Percentiles rank a stretch among this genome's conserved stretches.
Conservation (phyloP, 2,113 vertebrate genomes). For the Melanerpes formicivorus region DNA sequence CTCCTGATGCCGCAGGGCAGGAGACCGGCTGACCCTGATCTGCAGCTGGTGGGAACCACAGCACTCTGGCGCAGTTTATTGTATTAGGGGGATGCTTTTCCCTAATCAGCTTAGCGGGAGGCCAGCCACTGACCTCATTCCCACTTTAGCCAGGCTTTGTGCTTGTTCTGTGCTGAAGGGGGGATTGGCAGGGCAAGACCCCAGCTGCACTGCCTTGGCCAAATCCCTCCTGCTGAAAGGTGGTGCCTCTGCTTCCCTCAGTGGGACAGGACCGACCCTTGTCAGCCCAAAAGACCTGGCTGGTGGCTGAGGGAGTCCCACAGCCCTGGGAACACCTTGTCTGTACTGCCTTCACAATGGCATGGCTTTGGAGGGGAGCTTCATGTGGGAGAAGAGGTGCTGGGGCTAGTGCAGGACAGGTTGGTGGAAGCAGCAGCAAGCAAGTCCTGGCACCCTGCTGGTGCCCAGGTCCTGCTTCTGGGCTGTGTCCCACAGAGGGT, state of each 20-base stretch:
- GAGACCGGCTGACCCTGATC: neutral
- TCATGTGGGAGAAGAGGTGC: neutral
- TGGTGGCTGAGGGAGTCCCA: neutral
- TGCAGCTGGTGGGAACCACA: neutral
- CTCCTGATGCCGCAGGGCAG: accelerated
- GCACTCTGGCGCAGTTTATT: neutral
- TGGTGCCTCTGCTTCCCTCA: neutral
- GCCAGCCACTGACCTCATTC: constrained; percentile 50
- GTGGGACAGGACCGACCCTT: neutral
- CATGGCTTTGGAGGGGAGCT: neutral
- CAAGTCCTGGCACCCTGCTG: neutral
- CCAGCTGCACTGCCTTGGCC: accelerated
- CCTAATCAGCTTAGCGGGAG: constrained; percentile 56
- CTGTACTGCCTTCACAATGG: neutral
- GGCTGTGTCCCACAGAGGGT: neutral
- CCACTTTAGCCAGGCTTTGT: constrained; percentile 31
- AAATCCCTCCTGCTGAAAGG: neutral
- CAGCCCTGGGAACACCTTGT: neutral
- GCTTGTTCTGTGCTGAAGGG: neutral
- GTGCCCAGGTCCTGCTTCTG: neutral
- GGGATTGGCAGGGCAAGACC: neutral
- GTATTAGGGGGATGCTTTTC: constrained; percentile 39
- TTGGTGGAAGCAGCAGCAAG: neutral
- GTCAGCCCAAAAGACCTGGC: neutral
- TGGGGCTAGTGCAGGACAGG: accelerated